Conservation (phyloP, 2,113 vertebrate species). For the Tychaedon coryphoeus region DNA sequence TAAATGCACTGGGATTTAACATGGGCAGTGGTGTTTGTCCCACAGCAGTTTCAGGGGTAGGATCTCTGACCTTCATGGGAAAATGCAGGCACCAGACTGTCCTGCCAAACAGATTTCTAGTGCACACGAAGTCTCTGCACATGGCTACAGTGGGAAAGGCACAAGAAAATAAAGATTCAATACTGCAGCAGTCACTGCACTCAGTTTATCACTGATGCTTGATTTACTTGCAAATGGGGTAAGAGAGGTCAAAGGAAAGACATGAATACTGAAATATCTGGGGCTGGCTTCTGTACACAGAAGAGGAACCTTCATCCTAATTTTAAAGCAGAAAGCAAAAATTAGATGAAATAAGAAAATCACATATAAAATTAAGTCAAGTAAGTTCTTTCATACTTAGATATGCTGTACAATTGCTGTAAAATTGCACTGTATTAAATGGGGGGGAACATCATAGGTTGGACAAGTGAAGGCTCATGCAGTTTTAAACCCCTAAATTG, state of each 20-base stretch:
- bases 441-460: background rate
- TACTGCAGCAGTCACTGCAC: background rate
- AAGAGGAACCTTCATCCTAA: background rate
- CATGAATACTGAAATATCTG: background rate
- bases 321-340: background rate
- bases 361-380: background rate
- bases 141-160: background rate
- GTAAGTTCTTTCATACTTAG: background rate
- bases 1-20: background rate
- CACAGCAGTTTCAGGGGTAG: background rate
- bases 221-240: background rate
- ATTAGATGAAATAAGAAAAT: background rate
- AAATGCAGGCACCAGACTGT: background rate
- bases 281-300: background rate
- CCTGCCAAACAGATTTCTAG: background rate
- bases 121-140: background rate
- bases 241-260: background rate
- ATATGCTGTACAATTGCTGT: background rate
- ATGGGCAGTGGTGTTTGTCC: background rate
- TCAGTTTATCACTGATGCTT: background rate
- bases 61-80: background rate
- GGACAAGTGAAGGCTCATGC: background rate
- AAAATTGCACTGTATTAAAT: background rate
- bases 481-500: background rate
- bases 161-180: background rate